Evolutionary conservation across 2,888 invertebrate species (phyloP), one percentile per base, ranked within the genome.

Genomic region (Tubiluchus corallicola): DNA sequence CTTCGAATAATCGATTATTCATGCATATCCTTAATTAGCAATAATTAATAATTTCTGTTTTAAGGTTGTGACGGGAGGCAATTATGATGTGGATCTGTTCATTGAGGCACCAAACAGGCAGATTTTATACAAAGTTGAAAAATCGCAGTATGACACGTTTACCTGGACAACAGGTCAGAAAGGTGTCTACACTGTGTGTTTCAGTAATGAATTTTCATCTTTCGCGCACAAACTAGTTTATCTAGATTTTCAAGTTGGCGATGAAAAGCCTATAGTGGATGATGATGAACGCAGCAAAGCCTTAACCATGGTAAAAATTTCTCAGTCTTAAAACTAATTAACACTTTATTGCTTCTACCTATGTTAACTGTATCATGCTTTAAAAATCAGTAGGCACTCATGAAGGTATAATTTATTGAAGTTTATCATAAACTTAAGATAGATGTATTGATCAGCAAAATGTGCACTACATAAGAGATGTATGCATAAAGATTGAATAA

Each of bases 161-260:
- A 79, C 79, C 45, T 90, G 85, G 65, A 74, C 73, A 41, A 75
- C 90, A 3, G 71, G 76, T 50, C 61, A 70, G 37, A 54, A 73
- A 55, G 90, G 90, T 49, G 69, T 79, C 1, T 87, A 85, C 60
- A 75, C 77, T 50, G 81, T 81, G 9, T 94, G 98, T 68, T 98
- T 98, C 66, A 90, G 92, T 63, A 98, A 99, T 69, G 92, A 98
- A 65, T 98, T 98, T 65, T 96, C 96, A 41, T 94, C 96, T 44
- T 94, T 96, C 67, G 87, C 92, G 4, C 96, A 98, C 63, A 98
- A 98, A 68, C 74, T 94, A 51, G 87, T 98, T 18, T 98, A 96
- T 66, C 85, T 98, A 79, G 94, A 94, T 64, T 80, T 96, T 57
- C 84, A 88, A 75, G 84, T 88, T 20, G 92, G 92, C 2, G 87